Evolutionary conservation across 2,113 vertebrate genomes (phyloP).

Genomic region (Melospiza melodia): DNA sequence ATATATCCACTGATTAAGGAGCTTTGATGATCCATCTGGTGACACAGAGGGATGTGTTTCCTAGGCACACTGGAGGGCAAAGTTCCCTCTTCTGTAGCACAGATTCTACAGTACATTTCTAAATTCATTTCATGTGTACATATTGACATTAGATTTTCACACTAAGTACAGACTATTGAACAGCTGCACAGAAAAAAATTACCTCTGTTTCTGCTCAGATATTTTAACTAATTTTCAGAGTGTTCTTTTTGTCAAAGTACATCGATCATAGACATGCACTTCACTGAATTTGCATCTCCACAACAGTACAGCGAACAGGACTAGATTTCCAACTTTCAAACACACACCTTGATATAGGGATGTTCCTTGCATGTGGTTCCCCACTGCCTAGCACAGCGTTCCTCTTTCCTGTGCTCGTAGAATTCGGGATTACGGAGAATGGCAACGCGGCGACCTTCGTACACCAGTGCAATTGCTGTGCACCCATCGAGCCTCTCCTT

Average conservation of each 20-base stretch:
- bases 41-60: background rate
- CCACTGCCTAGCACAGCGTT: constrained; percentile 95
- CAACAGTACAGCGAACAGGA: background rate
- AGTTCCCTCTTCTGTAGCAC: constrained; percentile 1
- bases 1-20: background rate
- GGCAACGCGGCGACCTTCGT: constrained; percentile 85
- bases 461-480: constrained; percentile 87
- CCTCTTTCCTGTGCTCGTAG: constrained; percentile 94
- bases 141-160: background rate
- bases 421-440: constrained; percentile 97
- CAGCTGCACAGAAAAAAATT: background rate
- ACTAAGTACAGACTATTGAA: background rate
- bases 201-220: background rate
- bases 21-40: constrained; percentile 36
- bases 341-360: constrained; percentile 93
- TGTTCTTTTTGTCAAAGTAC: background rate
- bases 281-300: background rate
- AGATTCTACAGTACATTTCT: background rate
- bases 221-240: background rate
- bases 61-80: background rate
- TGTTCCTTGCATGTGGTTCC: constrained; percentile 95
- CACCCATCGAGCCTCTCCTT: constrained; percentile 90
- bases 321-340: background rate
- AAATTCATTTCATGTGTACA: background rate
- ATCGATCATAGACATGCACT: background rate